Evolutionary conservation across 2,888 invertebrate species (phyloP).

Genomic region (Mesoligia furuncula): DNA sequence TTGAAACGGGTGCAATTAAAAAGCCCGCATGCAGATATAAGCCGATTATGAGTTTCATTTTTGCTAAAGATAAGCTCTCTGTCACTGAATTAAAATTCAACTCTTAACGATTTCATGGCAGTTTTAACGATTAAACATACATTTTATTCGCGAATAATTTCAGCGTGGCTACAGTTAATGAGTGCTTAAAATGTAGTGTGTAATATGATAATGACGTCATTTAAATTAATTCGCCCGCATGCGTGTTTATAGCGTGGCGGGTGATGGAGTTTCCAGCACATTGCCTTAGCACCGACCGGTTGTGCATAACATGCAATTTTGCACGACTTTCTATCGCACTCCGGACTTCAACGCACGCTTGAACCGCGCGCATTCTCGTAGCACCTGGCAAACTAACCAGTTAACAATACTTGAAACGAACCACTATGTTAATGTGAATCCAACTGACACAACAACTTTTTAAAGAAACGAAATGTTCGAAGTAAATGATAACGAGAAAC

Average conservation of each 20-base stretch:
- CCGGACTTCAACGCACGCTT: conserved; percentile 37
- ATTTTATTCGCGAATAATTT: conserved; percentile 43
- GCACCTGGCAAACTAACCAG: conserved; percentile 48
- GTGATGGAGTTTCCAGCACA: conserved; percentile 75
- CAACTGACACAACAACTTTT: conserved; percentile 44
- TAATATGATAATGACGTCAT: conserved; percentile 57
- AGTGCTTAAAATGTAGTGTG: conserved; percentile 50
- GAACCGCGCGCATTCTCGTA: conserved; percentile 45
- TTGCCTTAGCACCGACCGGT: conserved; percentile 69
- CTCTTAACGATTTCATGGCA: conserved; percentile 39
- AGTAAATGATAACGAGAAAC: conserved; percentile 40
- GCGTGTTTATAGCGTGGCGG: conserved; percentile 67
- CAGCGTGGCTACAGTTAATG: conserved; percentile 27
- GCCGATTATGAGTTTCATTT: conserved; percentile 50
- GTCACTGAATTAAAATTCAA: conserved; percentile 37
- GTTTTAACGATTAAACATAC: conserved; percentile 44
- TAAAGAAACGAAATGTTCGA: conserved; percentile 13
- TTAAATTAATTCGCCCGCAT: conserved; percentile 74
- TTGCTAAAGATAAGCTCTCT: conserved; percentile 51
- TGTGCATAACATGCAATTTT: conserved; percentile 77
- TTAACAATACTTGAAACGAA: conserved; percentile 50
- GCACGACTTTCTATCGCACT: conserved; percentile 80
- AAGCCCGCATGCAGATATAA: conserved; percentile 59
- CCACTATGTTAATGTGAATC: conserved; percentile 52
- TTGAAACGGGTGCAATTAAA: conserved; percentile 52